Evolutionary conservation across 1,140 invertebrate species (phyloP).

Genomic region (Lanistes nyassanus): DNA sequence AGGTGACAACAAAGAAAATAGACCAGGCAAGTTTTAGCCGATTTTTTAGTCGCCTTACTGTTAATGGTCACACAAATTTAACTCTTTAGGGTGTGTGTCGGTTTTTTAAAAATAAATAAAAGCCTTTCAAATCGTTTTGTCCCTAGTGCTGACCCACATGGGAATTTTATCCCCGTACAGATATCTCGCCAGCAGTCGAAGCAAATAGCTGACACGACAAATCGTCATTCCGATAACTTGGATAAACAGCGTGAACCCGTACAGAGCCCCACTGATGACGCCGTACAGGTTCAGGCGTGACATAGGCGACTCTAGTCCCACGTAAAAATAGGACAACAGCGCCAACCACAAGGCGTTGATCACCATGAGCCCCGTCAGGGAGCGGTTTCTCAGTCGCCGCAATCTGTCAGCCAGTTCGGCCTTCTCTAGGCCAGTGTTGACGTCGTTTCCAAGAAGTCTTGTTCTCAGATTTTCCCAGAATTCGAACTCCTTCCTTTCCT

Average conservation of each 20-base stretch:
- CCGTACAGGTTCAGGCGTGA: conserved; percentile 47
- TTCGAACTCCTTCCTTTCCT: conserved; percentile 30
- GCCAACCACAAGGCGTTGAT: conserved; percentile 45
- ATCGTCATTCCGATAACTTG: conserved; percentile 44
- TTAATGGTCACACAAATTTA: too few relatives aligned
- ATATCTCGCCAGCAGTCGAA: conserved; percentile 31
- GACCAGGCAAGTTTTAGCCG: too few relatives aligned
- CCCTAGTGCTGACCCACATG: conserved; percentile 31
- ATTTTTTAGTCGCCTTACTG: too few relatives aligned
- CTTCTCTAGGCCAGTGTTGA: conserved; percentile 39
- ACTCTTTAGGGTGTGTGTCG: too few relatives aligned
- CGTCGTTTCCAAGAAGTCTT: conserved; percentile 35
- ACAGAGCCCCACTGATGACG: conserved; percentile 47
- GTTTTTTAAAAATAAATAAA: too few relatives aligned
- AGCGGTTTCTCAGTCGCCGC: conserved; percentile 34
- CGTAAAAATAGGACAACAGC: conserved; percentile 43
- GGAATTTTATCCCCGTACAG: conserved; percentile 33
- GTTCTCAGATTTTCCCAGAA: conserved; percentile 39
- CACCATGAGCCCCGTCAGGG: conserved; percentile 29
- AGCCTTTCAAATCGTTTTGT: neutral
- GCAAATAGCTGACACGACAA: conserved; percentile 31
- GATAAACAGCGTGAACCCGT: conserved; percentile 44
- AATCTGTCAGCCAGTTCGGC: conserved; percentile 34
- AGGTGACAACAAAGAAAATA: too few relatives aligned
- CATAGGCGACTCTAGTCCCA: conserved; percentile 35